phyloP scores from a whole-genome alignment of 2,888 invertebrate species.

The Halictus ligatus region DNA sequence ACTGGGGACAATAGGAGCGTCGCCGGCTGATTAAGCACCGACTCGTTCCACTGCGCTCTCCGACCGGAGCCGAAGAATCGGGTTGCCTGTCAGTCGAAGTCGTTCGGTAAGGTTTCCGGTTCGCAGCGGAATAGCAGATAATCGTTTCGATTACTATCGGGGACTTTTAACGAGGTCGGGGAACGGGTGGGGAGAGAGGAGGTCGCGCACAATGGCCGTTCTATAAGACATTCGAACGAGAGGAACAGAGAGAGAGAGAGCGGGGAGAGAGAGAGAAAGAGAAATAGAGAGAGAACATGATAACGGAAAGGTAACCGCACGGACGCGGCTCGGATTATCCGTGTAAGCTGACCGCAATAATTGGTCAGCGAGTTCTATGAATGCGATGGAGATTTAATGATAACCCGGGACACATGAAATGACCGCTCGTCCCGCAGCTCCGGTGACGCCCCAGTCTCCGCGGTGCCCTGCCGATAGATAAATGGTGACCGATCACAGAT shows the following conservation, averaged over 20 bases:
- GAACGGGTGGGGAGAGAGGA: neutral
- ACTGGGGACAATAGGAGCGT: neutral
- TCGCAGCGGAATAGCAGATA: neutral
- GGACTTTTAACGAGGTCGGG: neutral
- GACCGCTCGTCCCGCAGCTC: neutral
- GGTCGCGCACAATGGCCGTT: neutral
- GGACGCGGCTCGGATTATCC: neutral
- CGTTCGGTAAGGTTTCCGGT: neutral
- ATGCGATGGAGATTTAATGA: slow-evolving; percentile 58
- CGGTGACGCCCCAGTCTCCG: slow-evolving; percentile 36
- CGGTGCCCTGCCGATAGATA: slow-evolving; percentile 53
- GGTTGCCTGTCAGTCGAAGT: neutral
- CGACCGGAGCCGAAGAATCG: neutral
- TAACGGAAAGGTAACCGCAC: neutral
- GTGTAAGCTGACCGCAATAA: slow-evolving; percentile 14
- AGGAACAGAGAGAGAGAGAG: neutral
- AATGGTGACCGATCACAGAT: slow-evolving; percentile 54
- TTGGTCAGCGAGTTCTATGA: slow-evolving; percentile 24
- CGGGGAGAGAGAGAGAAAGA: neutral
- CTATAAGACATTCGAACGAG: slow-evolving; percentile 1
- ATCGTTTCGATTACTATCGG: slow-evolving; percentile 11
- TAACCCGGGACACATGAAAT: slow-evolving; percentile 43
- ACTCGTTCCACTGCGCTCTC: neutral
- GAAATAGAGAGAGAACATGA: neutral
- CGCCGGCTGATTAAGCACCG: neutral